phyloP scores from a whole-genome alignment of 2,888 invertebrate species.

The Flexamia atlantica region DNA sequence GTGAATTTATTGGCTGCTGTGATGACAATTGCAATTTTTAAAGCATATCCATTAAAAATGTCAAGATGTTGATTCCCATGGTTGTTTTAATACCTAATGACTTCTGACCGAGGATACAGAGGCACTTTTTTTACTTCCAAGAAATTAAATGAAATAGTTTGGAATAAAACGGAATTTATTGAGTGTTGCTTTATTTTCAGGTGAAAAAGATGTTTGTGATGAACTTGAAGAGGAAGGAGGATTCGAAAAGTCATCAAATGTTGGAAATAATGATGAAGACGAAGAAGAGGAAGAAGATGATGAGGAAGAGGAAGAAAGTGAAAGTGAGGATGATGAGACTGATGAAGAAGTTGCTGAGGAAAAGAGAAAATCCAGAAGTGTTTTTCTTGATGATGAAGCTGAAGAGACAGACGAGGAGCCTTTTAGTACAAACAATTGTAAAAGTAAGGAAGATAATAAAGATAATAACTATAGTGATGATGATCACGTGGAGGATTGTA shows the following conservation, averaged over 20 bases:
- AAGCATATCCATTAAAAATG: no score
- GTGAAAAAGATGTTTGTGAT: slow-evolving; percentile 62
- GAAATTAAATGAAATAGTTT: no score
- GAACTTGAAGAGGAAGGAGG: slow-evolving; percentile 7
- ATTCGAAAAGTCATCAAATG: background rate
- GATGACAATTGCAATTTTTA: no score
- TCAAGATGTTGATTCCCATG: no score
- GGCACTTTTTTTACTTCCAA: no score
- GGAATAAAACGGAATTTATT: no score
- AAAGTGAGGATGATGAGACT: slow-evolving; percentile 75
- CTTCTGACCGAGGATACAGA: no score
- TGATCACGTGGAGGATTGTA: slow-evolving; percentile 75
- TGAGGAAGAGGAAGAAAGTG: slow-evolving; percentile 75
- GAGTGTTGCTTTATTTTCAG: slow-evolving; percentile 4
- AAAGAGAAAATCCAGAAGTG: slow-evolving; percentile 75
- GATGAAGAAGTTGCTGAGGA: slow-evolving; percentile 75
- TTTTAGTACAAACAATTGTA: slow-evolving; percentile 68
- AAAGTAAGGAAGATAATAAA: slow-evolving; percentile 60
- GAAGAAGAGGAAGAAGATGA: slow-evolving; percentile 73
- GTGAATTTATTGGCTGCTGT: no score
- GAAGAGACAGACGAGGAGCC: slow-evolving; percentile 70
- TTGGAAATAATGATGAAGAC: slow-evolving; percentile 64
- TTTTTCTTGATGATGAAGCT: slow-evolving; percentile 77
- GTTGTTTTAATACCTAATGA: no score
- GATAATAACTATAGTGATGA: slow-evolving; percentile 73